A percentile compares a stretch with the other conserved stretches of the same genome.
These are phyloP conservation scores for Galeruca laticollis DNA, from an alignment of 2,888 invertebrate species.

Conservation along the genomic window DNA sequence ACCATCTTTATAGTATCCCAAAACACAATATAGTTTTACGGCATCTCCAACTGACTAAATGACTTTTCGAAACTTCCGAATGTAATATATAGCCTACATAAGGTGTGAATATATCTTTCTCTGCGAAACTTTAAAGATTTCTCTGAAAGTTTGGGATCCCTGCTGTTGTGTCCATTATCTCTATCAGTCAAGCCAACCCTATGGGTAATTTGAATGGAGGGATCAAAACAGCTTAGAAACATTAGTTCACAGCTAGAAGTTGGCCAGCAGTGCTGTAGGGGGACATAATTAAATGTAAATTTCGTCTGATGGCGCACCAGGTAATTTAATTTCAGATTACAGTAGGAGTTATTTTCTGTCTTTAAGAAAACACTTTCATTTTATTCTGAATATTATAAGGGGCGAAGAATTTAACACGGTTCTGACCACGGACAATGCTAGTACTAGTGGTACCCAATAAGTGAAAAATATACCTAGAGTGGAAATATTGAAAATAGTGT, in stretches of 20 bases:
- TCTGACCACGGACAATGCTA: no score
- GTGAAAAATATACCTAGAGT: no score
- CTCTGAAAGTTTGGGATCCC: constrained; percentile 3
- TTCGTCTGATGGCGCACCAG: constrained; percentile 1
- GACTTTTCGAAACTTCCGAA: neutral
- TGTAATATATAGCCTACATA: neutral
- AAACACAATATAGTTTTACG: neutral
- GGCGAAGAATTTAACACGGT: no score
- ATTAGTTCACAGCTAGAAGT: constrained; percentile 14
- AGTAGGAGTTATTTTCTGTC: neutral
- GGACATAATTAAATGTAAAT: constrained; percentile 16
- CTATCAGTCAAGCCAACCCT: constrained; percentile 1
- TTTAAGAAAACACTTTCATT: neutral
- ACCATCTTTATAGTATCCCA: neutral
- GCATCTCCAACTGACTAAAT: neutral
- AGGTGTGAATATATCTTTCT: constrained; percentile 14
- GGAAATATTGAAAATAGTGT: no score
- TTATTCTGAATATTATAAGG: no score
- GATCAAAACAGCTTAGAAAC: constrained; percentile 24
- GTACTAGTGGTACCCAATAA: no score
- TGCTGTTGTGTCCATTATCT: constrained; percentile 24
- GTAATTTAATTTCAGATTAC: neutral
- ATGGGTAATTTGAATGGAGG: constrained; percentile 24
- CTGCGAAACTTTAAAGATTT: constrained; percentile 11
- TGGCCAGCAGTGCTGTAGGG: constrained; percentile 8